Percentiles rank a stretch among this genome's conserved stretches.
Evolutionary conservation across 2,888 invertebrate species (phyloP).

Genomic region (Eupeodes latifasciatus): DNA sequence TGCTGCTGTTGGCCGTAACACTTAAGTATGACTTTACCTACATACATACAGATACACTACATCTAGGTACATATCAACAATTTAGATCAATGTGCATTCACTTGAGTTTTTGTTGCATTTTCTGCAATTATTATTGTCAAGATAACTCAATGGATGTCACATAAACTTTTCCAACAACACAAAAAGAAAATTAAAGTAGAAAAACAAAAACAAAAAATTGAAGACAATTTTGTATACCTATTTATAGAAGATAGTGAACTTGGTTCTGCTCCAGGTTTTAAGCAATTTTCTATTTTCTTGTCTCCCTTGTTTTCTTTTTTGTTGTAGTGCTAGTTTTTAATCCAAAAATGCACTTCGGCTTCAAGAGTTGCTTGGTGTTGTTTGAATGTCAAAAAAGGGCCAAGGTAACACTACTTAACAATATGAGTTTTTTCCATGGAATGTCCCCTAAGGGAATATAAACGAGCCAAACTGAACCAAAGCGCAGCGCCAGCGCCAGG

Average conservation of each 20-base stretch:
- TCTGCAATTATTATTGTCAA: constrained; percentile 67
- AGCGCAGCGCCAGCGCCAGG: not conserved
- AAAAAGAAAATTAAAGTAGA: constrained; percentile 9
- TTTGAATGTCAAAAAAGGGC: constrained; percentile 43
- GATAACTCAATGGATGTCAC: constrained; percentile 60
- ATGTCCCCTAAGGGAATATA: constrained; percentile 12
- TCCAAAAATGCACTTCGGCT: constrained; percentile 62
- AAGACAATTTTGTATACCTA: constrained; percentile 1
- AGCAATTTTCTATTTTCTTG: not conserved
- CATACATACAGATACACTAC: not conserved
- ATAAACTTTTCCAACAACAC: constrained; percentile 4
- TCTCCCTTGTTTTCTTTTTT: not conserved
- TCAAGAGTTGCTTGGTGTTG: not conserved
- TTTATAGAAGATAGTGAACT: constrained; percentile 50
- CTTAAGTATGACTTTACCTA: not conserved
- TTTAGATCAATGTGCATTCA: constrained; percentile 58
- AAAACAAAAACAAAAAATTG: constrained; percentile 31
- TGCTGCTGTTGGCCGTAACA: not conserved
- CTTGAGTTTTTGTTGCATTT: constrained; percentile 53
- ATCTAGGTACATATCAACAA: constrained; percentile 1
- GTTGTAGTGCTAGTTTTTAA: constrained; percentile 26
- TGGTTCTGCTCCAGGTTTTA: constrained; percentile 55
- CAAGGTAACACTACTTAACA: constrained; percentile 69
- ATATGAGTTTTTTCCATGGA: constrained; percentile 59
- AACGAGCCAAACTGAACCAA: too few relatives aligned